phyloP scores from a whole-genome alignment of 2,888 invertebrate genomes.

The Invenusta paracnida region DNA sequence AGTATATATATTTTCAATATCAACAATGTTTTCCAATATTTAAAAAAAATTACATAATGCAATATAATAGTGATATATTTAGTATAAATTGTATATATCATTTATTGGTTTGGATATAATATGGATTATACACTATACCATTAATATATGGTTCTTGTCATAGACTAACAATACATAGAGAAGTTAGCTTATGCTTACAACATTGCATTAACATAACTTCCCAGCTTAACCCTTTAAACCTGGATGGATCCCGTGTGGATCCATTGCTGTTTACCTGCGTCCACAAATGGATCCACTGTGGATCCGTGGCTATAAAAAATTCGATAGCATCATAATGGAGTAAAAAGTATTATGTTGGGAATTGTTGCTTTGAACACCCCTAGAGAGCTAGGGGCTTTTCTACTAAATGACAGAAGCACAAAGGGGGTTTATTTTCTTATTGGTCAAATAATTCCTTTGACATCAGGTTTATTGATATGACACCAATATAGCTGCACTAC shows the following conservation, averaged over 20 bases:
- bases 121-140: too few relatives aligned
- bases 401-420: background rate
- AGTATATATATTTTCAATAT: too few relatives aligned
- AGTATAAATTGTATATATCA: too few relatives aligned
- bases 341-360: background rate
- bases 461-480: background rate
- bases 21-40: too few relatives aligned
- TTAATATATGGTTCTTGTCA: too few relatives aligned
- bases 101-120: too few relatives aligned
- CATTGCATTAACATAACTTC: too few relatives aligned
- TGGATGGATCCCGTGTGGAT: background rate
- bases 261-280: background rate
- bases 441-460: background rate
- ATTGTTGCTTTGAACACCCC: background rate
- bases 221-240: background rate
- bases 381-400: background rate
- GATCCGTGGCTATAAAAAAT: background rate
- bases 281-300: background rate
- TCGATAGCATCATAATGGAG: background rate
- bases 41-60: too few relatives aligned
- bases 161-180: too few relatives aligned
- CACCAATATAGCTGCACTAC: background rate
- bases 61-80: too few relatives aligned
- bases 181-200: too few relatives aligned
- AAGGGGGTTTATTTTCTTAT: background rate